A percentile compares a stretch with the other conserved stretches of the same genome.
Conservation (phyloP, 2,113 vertebrate genomes). For the Campylomormyrus tamandua region DNA sequence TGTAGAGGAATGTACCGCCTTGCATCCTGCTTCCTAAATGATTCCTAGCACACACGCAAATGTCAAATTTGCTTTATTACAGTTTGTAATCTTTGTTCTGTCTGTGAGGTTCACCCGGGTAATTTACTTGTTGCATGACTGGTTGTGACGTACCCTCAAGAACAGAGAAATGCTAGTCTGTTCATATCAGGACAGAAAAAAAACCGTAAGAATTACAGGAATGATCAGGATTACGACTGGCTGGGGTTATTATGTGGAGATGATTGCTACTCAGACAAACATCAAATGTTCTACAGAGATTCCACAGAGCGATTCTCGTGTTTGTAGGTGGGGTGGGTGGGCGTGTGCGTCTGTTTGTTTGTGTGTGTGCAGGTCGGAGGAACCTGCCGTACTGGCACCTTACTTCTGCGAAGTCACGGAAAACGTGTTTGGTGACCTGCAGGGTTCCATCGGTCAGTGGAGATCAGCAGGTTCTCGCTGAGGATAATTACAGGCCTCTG, state of each 20-base stretch:
- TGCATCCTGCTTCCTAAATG: neutral
- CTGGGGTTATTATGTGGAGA: slow-evolving; percentile 2
- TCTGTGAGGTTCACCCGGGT: neutral
- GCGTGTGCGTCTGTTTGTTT: slow-evolving; percentile 2
- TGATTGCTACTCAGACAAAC: neutral
- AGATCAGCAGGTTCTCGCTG: neutral
- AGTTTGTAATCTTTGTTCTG: neutral
- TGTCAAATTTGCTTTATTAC: neutral
- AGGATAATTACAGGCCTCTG: neutral
- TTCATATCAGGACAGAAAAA: neutral
- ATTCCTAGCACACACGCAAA: neutral
- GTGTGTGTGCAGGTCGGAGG: neutral
- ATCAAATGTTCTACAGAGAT: neutral
- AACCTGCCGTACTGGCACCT: neutral
- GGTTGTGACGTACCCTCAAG: neutral
- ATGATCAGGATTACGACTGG: neutral
- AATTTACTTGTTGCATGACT: neutral
- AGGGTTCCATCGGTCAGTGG: neutral
- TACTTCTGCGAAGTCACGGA: neutral
- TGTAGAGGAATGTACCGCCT: neutral
- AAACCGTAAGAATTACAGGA: neutral
- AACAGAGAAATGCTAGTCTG: neutral
- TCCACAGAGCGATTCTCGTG: neutral
- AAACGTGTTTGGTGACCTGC: neutral
- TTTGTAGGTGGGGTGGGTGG: neutral